Conservation (phyloP, 2,888 invertebrate genomes). For the Campaea margaritaria region DNA sequence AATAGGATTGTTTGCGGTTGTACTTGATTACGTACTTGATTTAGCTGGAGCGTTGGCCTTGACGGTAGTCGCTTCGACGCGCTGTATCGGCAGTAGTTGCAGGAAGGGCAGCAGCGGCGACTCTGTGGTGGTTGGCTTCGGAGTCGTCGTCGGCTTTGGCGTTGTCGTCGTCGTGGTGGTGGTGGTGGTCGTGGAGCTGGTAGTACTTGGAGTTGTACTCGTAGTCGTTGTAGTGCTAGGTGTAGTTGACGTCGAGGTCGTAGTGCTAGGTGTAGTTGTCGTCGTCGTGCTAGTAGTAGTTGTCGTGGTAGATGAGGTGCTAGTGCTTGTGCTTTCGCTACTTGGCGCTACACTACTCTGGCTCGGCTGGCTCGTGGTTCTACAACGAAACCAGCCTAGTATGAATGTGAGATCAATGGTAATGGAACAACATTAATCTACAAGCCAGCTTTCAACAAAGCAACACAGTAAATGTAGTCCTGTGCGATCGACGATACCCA, state of each 20-base stretch:
- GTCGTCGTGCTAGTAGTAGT: slow-evolving; percentile 66
- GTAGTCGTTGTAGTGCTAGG: slow-evolving; percentile 55
- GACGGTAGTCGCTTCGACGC: slow-evolving; percentile 50
- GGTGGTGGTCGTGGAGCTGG: slow-evolving; percentile 63
- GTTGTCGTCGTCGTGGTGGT: slow-evolving; percentile 74
- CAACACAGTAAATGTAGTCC: too few relatives aligned
- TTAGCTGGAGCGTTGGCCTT: slow-evolving; percentile 56
- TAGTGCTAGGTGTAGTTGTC: slow-evolving; percentile 65
- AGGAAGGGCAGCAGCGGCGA: slow-evolving; percentile 66
- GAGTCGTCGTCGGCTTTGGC: slow-evolving; percentile 62
- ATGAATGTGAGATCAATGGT: slow-evolving; percentile 4
- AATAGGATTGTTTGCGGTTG: too few relatives aligned
- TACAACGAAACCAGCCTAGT: slow-evolving; percentile 43
- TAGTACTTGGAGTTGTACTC: slow-evolving; percentile 58
- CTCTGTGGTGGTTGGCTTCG: slow-evolving; percentile 62
- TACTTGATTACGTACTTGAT: slow-evolving; percentile 63
- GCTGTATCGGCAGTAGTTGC: slow-evolving; percentile 76
- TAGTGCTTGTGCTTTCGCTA: slow-evolving; percentile 64
- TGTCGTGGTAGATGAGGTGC: slow-evolving; percentile 55
- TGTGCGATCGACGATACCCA: too few relatives aligned
- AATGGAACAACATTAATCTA: background rate
- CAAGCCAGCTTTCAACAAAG: background rate
- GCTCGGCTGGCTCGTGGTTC: slow-evolving; percentile 59
- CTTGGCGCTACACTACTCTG: slow-evolving; percentile 61
- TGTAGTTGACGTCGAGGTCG: slow-evolving; percentile 65